Percentiles rank a stretch among this genome's conserved stretches.
phyloP scores from a whole-genome alignment of 2,797 vertebrate species.

The Knipowitschia caucasica region DNA sequence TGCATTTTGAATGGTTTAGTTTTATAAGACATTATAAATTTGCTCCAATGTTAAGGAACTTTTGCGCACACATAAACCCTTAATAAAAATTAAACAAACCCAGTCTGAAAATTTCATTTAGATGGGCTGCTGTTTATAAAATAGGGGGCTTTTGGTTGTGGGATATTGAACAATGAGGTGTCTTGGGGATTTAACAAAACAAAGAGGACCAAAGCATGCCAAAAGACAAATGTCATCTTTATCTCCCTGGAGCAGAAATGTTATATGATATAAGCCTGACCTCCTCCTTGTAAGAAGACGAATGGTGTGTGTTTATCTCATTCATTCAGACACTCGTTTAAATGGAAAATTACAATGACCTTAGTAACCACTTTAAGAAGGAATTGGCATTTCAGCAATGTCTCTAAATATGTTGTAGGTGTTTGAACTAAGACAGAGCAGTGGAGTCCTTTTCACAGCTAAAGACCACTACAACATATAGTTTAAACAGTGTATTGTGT shows the following conservation, averaged over 20 bases:
- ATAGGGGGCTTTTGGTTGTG: background rate
- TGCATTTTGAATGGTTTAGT: no score
- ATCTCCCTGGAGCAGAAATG: background rate
- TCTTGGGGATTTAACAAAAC: background rate
- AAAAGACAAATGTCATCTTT: background rate
- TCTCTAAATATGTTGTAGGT: background rate
- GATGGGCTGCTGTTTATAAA: background rate
- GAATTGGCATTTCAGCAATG: background rate
- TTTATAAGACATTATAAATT: no score
- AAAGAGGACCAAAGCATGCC: background rate
- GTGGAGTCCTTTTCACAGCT: no score
- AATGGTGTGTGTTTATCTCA: conserved; percentile 24
- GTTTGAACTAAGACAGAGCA: background rate
- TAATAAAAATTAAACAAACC: no score
- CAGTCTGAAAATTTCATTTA: conserved; percentile 16
- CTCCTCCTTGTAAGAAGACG: conserved; percentile 5
- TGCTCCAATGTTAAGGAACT: no score
- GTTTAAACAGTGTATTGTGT: no score
- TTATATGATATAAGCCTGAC: background rate
- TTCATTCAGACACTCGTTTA: conserved; percentile 17
- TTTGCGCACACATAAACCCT: no score
- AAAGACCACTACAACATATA: no score
- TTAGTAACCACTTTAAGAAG: background rate
- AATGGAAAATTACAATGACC: background rate
- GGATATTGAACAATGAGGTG: background rate